Base-by-base conservation (phyloP, 2,113 vertebrate species). In the Tor tambroides region DNA sequence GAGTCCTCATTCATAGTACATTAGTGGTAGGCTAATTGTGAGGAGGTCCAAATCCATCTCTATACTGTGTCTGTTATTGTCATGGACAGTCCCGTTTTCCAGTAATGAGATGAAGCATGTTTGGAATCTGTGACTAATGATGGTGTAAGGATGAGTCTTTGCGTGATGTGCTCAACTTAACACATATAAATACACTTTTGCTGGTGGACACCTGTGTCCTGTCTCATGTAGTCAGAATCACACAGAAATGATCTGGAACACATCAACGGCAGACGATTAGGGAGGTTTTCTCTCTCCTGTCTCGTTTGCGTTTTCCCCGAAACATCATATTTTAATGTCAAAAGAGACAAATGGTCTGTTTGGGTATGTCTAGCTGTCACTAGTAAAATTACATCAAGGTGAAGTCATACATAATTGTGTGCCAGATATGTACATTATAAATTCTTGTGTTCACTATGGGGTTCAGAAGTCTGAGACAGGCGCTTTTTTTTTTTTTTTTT, bases 121-220 rank as follows among this genome's bases (percentile, higher is more conserved):
- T 51, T 15, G 84, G 88, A 89, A 89, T 89, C 88, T 87, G 86
- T 85, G 80, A 87, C 63, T 87, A 86, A 89, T 80, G 79, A 11
- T 85, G 77, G 9, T 15, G 51, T 63, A 6, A 83, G 86, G 35
- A 69, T 69, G 61, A 69, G 15, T 83, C 15, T 43, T 65, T 2
- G 32, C 23, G 43, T 80, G 51, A 28, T 84, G 81, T 80, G 23
- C 11, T 80, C 15, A 14, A 41, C 21, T 38, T 38, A 41, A 41
- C 54, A 1, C n/a, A 51, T n/a, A 9, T 5, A 26, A 4, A 11
- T 83, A 38, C 75, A 43, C 63, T n/a, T n/a, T n/a, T n/a, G 35
- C 51, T 87, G 78, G 28, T 63, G 78, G 86, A 89, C 88, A 87
- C 88, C 88, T 89, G 86, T 83, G 77, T 87, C 59, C 67, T 82